Evolutionary conservation across 2,113 vertebrate species (phyloP).

Genomic region (Amazona guildingii): DNA sequence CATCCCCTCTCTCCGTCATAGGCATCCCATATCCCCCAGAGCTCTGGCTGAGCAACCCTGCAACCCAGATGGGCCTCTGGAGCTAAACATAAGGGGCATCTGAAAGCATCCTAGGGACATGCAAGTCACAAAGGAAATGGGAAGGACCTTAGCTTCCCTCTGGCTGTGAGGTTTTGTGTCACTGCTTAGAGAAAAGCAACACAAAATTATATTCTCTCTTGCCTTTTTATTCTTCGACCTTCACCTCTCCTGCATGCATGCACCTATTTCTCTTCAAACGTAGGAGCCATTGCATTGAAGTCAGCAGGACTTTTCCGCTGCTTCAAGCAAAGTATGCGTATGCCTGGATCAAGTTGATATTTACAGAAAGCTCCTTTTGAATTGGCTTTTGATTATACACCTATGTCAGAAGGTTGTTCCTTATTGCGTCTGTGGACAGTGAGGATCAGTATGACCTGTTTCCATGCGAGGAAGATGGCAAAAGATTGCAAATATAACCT

Average conservation of each 20-base stretch:
- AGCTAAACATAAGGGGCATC: not conserved
- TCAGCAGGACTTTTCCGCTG: not conserved
- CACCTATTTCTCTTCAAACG: conserved; percentile 4
- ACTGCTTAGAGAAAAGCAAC: not conserved
- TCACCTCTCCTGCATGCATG: not conserved
- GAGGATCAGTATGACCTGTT: not conserved
- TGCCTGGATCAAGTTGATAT: conserved; percentile 42
- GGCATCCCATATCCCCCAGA: not conserved
- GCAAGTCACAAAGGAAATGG: not conserved
- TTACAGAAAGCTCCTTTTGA: conserved; percentile 43
- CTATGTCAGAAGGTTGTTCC: not conserved
- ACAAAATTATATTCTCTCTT: not conserved
- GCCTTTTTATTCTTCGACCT: not conserved
- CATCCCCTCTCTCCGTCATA: not conserved
- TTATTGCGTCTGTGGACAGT: conserved; percentile 2
- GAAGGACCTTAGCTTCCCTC: not conserved
- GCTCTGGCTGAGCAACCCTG: not conserved
- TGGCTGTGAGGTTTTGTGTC: conserved; percentile 10
- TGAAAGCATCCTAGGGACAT: not conserved
- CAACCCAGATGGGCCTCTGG: not conserved
- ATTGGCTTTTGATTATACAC: conserved; percentile 51
- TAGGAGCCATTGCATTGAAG: not conserved
- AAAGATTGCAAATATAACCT: conserved; percentile 45
- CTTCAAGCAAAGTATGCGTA: not conserved
- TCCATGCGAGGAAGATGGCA: not conserved